These are phyloP conservation scores for Mystacornis crossleyi DNA, from an alignment of 2,113 vertebrate genomes.

Conservation along the genomic window DNA sequence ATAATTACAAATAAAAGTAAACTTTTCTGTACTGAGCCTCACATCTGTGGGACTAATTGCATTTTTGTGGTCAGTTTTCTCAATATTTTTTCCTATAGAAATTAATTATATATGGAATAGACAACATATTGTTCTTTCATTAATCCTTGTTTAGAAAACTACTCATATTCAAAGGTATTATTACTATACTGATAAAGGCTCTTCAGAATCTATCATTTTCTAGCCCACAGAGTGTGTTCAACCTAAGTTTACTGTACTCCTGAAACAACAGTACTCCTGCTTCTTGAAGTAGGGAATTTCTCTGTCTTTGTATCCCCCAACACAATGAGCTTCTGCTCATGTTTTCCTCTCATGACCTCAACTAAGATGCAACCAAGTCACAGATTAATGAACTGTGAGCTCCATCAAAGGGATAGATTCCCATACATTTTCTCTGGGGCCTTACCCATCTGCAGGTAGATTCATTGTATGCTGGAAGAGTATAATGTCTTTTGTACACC, in stretches of 20 bases:
- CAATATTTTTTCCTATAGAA: not conserved
- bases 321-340: not conserved
- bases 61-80: not conserved
- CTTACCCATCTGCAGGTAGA: constrained; percentile 6
- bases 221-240: not conserved
- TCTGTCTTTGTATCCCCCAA: not conserved
- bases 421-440: not conserved
- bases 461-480: not conserved
- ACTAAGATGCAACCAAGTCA: constrained; percentile 7
- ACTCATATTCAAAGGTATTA: not conserved
- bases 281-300: not conserved
- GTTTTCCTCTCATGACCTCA: not conserved
- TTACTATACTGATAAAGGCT: not conserved
- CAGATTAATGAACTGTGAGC: constrained; percentile 13
- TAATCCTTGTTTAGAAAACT: not conserved
- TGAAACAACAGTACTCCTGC: not conserved
- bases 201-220: not conserved
- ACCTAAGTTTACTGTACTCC: not conserved
- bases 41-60: not conserved
- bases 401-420: not conserved
- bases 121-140: not conserved
- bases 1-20: not conserved
- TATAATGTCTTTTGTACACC: constrained; percentile 14
- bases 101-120: not conserved
- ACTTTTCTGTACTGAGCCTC: not conserved